phyloP scores from a whole-genome alignment of 2,113 vertebrate genomes.

The Gobio gobio region DNA sequence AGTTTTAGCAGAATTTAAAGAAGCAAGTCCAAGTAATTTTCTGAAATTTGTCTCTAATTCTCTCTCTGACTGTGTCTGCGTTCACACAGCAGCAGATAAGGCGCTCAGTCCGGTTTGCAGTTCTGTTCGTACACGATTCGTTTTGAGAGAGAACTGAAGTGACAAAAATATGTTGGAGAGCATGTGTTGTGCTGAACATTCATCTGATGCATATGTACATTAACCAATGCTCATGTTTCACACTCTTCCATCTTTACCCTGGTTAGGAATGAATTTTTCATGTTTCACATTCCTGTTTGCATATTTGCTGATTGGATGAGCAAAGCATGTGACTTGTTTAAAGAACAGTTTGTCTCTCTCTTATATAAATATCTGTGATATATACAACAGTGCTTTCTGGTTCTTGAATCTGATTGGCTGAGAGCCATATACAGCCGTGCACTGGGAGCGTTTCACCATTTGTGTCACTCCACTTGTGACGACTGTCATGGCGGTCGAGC shows the following conservation, averaged over 20 bases:
- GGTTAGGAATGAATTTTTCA: neutral
- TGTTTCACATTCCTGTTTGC: neutral
- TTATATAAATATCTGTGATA: too few species aligned
- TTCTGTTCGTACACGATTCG: neutral
- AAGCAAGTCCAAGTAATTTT: neutral
- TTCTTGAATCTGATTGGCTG: too few species aligned
- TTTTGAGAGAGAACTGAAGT: neutral
- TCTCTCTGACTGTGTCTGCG: neutral
- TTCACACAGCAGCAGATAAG: neutral
- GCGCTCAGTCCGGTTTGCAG: neutral
- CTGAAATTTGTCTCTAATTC: neutral
- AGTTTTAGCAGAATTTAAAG: constrained; percentile 46
- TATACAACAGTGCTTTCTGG: too few species aligned
- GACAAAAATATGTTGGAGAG: neutral
- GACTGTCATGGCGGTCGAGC: too few species aligned
- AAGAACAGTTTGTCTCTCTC: neutral
- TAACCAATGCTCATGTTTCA: neutral
- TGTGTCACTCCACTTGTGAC: too few species aligned
- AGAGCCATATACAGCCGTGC: too few species aligned
- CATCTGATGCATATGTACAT: neutral
- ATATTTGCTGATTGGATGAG: neutral
- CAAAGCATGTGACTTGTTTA: neutral
- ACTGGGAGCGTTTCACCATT: too few species aligned
- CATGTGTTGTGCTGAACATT: neutral
- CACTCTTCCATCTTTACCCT: too few species aligned